Base-by-base conservation (phyloP, 2,113 vertebrate species). In the Odocoileus hemionus region DNA sequence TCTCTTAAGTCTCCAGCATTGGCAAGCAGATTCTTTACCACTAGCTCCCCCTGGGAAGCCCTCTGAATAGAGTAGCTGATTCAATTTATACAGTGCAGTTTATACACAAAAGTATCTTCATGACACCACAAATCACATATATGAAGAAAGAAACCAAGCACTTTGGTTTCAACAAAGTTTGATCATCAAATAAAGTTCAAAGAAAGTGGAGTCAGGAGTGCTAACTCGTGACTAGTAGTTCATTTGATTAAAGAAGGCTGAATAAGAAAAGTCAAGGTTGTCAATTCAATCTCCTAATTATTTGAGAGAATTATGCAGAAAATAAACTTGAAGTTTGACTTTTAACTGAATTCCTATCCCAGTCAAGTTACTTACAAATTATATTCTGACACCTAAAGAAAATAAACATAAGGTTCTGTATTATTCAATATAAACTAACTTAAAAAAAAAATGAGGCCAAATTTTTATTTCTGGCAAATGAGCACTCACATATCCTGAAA, bases 281-380 rank as follows among this genome's bases (percentile, higher is more conserved):
- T 17, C 55, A 91, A 94, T 93, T 50, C 33, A 76, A 52, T 3
- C 15, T 45, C 2, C 4, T 50, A 83, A 61, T 39, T 47, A 94
- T 61, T 92, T 89, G 47, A 89, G 30, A 91, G 25, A 93, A 94
- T 95, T 93, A 52, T n/a, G 1, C 67, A 92, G 17, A 96, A 57
- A 57, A 91, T 61, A 96, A 89, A 86, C 47, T 80, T 85, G 64
- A 94, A 96, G 12, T 9, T 76, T 95, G 61, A 85, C 33, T 92
- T 93, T 89, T n/a, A 80, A 78, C 4, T 33, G 11, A 80, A 87
- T 54, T 83, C 13, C 91, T 96, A 95, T 91, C 57, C 43, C 28
- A 25, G 33, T 74, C 78, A 67, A 88, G 7, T 76, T 67, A 74
- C 50, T 86, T 76, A 17, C 87, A 97, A 94, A 88, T 52, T 67